Evolutionary conservation across 1,140 invertebrate genomes (phyloP).

Genomic region (Nilaparvata lugens): DNA sequence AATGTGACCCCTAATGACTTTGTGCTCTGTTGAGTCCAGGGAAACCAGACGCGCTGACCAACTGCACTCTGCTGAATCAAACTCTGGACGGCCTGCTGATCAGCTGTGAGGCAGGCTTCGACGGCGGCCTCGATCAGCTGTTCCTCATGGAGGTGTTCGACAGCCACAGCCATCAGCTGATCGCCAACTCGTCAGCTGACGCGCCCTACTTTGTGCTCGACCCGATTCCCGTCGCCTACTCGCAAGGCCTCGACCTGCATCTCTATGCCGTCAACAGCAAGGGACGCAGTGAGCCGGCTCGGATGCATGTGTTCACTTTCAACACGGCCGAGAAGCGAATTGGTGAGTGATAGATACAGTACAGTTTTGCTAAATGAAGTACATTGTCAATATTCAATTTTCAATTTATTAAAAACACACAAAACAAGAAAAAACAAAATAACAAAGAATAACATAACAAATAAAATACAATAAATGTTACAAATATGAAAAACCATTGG

Average conservation of each 20-base stretch:
- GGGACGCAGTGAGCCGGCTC: constrained; percentile 53
- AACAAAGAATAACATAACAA: no score
- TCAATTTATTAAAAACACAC: no score
- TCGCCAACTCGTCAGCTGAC: constrained; percentile 47
- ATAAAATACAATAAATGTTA: no score
- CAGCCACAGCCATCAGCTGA: constrained; percentile 38
- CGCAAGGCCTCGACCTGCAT: constrained; percentile 55
- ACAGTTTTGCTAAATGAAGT: no score
- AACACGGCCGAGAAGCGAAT: constrained; percentile 70
- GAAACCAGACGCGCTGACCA: constrained; percentile 47
- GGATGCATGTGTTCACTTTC: constrained; percentile 57
- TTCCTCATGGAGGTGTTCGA: constrained; percentile 66
- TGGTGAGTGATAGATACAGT: constrained; percentile 40
- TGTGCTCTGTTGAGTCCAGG: constrained; percentile 28
- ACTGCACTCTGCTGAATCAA: constrained; percentile 66
- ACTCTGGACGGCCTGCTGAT: constrained; percentile 62
- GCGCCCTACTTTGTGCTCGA: constrained; percentile 52
- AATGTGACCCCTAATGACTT: background rate
- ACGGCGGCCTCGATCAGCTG: constrained; percentile 61
- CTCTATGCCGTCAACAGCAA: constrained; percentile 62
- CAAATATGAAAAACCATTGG: no score
- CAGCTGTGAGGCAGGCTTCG: constrained; percentile 50
- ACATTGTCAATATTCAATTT: no score
- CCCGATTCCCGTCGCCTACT: constrained; percentile 51
- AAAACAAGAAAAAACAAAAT: no score